A percentile compares a stretch with the other conserved stretches of the same genome.
Evolutionary conservation across 2,797 vertebrate species (phyloP).

Genomic region (Cetoscarus ocellatus): DNA sequence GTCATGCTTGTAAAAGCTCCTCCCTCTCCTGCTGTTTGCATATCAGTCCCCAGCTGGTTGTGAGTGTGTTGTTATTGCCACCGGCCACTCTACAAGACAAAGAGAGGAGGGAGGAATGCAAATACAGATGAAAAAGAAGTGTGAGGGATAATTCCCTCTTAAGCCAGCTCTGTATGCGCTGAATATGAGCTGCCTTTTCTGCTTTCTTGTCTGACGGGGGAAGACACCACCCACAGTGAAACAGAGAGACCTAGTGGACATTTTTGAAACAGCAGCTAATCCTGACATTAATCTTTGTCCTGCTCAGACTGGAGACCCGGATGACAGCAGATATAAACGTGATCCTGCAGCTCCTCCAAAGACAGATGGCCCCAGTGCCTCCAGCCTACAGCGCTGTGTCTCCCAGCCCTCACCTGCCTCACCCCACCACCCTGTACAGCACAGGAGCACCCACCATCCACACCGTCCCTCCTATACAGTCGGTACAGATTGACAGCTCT

Average conservation of each 20-base stretch:
- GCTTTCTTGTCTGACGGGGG: background rate
- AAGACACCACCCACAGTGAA: background rate
- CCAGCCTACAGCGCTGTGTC: slow-evolving; percentile 90
- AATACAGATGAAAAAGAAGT: background rate
- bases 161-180: background rate
- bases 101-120: background rate
- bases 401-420: slow-evolving; percentile 68
- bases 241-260: slow-evolving; percentile 32
- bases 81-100: background rate
- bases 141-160: background rate
- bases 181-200: background rate
- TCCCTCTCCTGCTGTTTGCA: slow-evolving; percentile 15
- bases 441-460: slow-evolving; percentile 76
- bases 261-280: slow-evolving; percentile 3
- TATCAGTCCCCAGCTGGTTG: slow-evolving; percentile 4
- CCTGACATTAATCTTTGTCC: background rate
- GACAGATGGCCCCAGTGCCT: slow-evolving; percentile 90
- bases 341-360: slow-evolving; percentile 96
- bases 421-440: slow-evolving; percentile 62
- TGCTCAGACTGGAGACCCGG: slow-evolving; percentile 91
- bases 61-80: background rate
- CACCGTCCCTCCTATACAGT: slow-evolving; percentile 61
- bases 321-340: slow-evolving; percentile 94
- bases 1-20: background rate
- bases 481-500: slow-evolving; percentile 72